Evolutionary conservation across 2,888 invertebrate species (phyloP).

Genomic region (Leptogaster cylindrica): DNA sequence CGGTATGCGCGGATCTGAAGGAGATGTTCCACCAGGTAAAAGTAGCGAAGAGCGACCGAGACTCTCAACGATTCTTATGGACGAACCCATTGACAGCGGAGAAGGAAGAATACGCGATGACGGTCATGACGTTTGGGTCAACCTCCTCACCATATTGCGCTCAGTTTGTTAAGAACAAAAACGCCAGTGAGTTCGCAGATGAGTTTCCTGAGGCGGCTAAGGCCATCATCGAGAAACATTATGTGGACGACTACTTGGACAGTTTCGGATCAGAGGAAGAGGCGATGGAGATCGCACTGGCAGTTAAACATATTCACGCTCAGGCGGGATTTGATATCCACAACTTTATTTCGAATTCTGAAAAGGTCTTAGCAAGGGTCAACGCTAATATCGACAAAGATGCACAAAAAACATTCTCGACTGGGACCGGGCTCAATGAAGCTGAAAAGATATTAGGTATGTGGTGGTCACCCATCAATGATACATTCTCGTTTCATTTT

Average conservation of each 20-base stretch:
- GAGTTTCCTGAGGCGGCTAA: conserved; percentile 41
- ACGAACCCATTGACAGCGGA: conserved; percentile 14
- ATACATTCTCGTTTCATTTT: conserved; percentile 47
- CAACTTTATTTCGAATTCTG: conserved; percentile 42
- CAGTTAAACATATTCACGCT: no score
- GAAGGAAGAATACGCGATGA: conserved; percentile 43
- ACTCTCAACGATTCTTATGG: conserved; percentile 52
- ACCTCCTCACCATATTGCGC: conserved; percentile 47
- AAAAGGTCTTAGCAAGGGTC: conserved; percentile 44
- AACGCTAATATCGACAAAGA: conserved; percentile 38
- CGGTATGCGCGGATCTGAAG: conserved; percentile 52
- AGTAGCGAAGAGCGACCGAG: conserved; percentile 50
- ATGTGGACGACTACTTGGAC: conserved; percentile 43
- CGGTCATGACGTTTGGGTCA: conserved; percentile 49
- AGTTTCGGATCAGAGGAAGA: conserved; percentile 29
- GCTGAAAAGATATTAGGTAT: conserved; percentile 46
- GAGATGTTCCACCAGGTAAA: conserved; percentile 55
- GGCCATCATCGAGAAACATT: conserved; percentile 44
- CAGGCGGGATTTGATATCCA: no score
- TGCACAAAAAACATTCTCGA: no score
- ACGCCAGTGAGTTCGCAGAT: conserved; percentile 37
- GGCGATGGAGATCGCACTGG: conserved; percentile 35
- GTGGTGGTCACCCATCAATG: conserved; percentile 45
- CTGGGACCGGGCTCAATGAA: no score
- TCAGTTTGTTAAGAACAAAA: conserved; percentile 47